phyloP scores from a whole-genome alignment of 2,797 vertebrate species.

The Oreochromis grahami region DNA sequence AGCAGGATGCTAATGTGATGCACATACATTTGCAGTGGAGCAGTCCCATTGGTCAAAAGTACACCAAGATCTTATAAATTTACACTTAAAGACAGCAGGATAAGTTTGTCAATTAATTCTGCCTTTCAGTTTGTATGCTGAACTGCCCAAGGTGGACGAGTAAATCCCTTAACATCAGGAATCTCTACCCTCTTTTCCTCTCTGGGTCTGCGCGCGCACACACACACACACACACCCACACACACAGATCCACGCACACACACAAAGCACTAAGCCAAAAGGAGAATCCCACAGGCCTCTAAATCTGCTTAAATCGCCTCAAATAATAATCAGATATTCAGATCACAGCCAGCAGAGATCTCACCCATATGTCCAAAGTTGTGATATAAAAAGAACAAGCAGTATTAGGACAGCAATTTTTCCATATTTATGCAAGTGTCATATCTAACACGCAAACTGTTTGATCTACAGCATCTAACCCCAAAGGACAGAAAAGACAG shows the following conservation, averaged over 20 bases:
- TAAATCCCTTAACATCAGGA: constrained; percentile 25
- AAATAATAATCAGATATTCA: constrained; percentile 73
- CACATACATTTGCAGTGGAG: not conserved
- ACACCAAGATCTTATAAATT: constrained; percentile 8
- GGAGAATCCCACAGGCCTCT: constrained; percentile 58
- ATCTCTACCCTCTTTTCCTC: not conserved
- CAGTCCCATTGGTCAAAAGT: not conserved
- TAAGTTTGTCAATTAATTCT: constrained; percentile 25
- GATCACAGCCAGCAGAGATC: constrained; percentile 53
- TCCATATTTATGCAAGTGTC: not conserved
- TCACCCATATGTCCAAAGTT: constrained; percentile 56
- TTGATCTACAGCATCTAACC: not conserved
- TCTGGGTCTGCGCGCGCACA: not conserved
- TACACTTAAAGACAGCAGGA: not conserved
- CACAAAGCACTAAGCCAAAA: constrained; percentile 45
- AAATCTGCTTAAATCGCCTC: constrained; percentile 70
- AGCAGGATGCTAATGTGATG: not conserved
- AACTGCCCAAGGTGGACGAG: constrained; percentile 16
- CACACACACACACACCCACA: not conserved
- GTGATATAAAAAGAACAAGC: constrained; percentile 59
- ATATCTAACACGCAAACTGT: not conserved
- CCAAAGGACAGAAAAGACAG: not conserved
- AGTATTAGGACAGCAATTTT: constrained; percentile 19
- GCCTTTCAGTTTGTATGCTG: constrained; percentile 21
- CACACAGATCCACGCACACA: not conserved